These are phyloP conservation scores for Oncorhynchus clarkii DNA, from an alignment of 2,113 vertebrate species.

Conservation along the genomic window DNA sequence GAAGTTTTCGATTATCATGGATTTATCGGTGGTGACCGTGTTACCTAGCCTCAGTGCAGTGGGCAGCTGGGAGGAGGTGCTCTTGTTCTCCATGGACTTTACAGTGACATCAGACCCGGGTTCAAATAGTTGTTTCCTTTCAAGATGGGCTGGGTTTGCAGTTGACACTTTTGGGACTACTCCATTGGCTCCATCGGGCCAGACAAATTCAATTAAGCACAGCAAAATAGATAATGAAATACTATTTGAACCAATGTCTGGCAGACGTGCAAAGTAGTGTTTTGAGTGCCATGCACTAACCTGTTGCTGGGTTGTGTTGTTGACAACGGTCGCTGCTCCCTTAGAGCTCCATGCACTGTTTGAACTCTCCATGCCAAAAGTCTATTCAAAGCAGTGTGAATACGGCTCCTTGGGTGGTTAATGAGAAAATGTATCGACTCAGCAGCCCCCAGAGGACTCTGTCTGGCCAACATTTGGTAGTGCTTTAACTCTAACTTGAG, in stretches of 20 bases:
- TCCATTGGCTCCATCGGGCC: neutral
- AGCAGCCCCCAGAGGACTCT: neutral
- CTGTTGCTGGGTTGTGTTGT: conserved; percentile 17
- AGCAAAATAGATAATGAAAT: too few relatives aligned
- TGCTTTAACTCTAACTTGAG: neutral
- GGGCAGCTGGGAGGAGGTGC: too few relatives aligned
- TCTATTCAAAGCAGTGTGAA: conserved; percentile 27
- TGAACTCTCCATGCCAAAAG: conserved; percentile 4
- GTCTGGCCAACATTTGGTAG: neutral
- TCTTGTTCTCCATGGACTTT: too few relatives aligned
- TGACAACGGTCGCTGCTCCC: conserved; percentile 2
- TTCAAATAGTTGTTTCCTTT: too few relatives aligned
- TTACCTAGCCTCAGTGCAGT: too few relatives aligned
- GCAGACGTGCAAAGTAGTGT: too few relatives aligned
- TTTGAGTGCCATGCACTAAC: neutral
- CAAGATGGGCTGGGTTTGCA: too few relatives aligned
- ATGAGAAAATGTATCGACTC: conserved; percentile 19
- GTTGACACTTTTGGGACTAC: neutral
- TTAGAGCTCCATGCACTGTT: neutral
- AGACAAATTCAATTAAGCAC: conserved; percentile 14
- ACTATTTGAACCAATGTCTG: neutral
- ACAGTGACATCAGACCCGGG: too few relatives aligned
- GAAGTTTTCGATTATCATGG: too few relatives aligned
- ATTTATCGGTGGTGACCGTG: too few relatives aligned
- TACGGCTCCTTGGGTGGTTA: neutral